A percentile compares a stretch with the other conserved stretches of the same genome.
Conservation (phyloP, 2,113 vertebrate genomes). For the Mohoua ochrocephala region DNA sequence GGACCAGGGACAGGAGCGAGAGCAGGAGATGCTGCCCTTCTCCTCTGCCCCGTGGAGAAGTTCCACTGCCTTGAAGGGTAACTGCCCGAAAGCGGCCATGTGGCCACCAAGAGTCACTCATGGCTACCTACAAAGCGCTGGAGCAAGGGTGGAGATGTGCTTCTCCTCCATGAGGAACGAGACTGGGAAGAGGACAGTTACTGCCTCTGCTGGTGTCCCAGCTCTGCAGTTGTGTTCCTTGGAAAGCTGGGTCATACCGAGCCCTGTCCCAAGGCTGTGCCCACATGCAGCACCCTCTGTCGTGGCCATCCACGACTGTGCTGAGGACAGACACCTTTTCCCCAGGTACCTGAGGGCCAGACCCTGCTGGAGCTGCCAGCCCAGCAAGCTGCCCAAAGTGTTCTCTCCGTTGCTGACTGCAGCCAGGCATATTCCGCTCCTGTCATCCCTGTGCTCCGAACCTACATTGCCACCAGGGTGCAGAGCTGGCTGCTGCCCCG, state of each 20-base stretch:
- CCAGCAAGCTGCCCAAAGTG: not conserved
- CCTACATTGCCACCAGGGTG: not conserved
- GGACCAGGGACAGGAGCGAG: not conserved
- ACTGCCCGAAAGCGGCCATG: rapidly evolving
- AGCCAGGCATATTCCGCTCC: not conserved
- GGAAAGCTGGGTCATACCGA: not conserved
- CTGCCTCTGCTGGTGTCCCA: not conserved
- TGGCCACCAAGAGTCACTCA: not conserved
- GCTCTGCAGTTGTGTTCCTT: not conserved
- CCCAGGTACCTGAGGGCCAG: not conserved
- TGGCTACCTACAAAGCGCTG: not conserved
- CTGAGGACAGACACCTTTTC: not conserved
- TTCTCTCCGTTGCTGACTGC: not conserved
- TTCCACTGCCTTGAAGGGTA: not conserved
- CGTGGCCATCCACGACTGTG: not conserved
- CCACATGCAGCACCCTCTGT: not conserved
- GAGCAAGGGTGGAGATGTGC: not conserved
- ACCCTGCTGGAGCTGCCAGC: not conserved
- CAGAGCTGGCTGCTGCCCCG: not conserved
- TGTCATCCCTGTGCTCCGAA: not conserved
- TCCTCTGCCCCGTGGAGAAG: not conserved
- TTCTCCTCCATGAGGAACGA: not conserved
- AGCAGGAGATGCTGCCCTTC: not conserved
- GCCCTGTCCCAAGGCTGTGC: not conserved
- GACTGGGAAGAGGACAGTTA: not conserved